Base-by-base conservation (phyloP, 1,140 invertebrate species). In the Drosophila persimilis region DNA sequence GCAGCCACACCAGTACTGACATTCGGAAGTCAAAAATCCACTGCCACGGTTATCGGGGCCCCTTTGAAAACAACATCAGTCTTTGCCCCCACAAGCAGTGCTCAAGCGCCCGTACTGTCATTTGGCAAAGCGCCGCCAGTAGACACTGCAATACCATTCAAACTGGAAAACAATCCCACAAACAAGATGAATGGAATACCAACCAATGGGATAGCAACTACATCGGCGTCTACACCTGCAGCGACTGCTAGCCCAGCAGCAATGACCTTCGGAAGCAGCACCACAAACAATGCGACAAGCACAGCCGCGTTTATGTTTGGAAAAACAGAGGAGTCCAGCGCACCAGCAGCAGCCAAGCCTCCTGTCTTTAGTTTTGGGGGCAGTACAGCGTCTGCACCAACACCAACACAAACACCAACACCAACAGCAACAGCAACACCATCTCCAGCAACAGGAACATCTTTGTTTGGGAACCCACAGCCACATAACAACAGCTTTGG, bases 121-220 rank as follows among this genome's bases (percentile, higher is more conserved):
- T 70, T 70, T 3, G 65, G 65, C 7, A 45, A 57, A 29, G 3
- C 52, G 15, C 26, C 63, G 15, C 24, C 35, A 45, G 35, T 64
- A 53, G 52, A 24, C n/a, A 52, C 39, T 60, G 52, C 64, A 29
- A 31, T 56, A 9, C 67, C 56, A 65, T 73, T 89, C 44, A 70
- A 70, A 63, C 54, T 29, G 39, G 51, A 29, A n/a, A 63, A 11
- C 35, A 39, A 39, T 39, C 35, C 35, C 11, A 58, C 35, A 43
- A 50, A 46, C 55, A 54, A 50, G 20, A 44, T 39, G 9, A 39
- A 13, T 39, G 35, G 4, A 39, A 1, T 2, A 13, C 11, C 50
- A 26, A 6, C 51, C 8, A 39, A 8, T 31, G 29, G 29, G 6
- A 15, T 43, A 6, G 3, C 22, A 47, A 64, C 56, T 24, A 80